A percentile compares a stretch with the other conserved stretches of the same genome.
Evolutionary conservation across 2,113 vertebrate genomes (phyloP).

Genomic region (Hypanus sabinus): DNA sequence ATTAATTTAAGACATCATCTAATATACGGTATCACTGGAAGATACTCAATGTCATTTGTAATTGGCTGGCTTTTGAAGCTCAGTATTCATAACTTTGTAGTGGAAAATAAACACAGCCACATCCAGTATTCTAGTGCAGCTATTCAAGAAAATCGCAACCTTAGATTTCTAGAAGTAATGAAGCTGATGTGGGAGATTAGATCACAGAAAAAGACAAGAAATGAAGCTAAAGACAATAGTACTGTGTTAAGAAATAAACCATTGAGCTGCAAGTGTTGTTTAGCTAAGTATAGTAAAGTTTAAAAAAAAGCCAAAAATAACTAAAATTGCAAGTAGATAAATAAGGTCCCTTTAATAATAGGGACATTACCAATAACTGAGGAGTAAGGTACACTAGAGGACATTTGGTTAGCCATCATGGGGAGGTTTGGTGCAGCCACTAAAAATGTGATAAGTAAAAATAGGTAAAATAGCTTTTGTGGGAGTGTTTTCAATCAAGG

Average conservation of each 20-base stretch:
- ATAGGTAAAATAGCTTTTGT: background rate
- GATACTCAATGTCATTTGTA: background rate
- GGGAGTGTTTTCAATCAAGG: background rate
- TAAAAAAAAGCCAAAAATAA: background rate
- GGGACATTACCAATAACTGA: too few species aligned
- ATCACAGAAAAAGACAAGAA: background rate
- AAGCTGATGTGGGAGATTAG: background rate
- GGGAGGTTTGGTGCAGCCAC: background rate
- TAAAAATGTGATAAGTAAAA: background rate
- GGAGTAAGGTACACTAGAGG: background rate
- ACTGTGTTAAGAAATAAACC: background rate
- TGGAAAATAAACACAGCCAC: background rate
- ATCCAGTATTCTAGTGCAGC: background rate
- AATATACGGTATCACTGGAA: too few species aligned
- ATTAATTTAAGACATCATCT: too few species aligned
- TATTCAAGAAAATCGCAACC: background rate
- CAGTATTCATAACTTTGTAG: background rate
- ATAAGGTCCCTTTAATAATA: too few species aligned
- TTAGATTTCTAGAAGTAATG: background rate
- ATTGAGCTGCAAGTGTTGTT: slow-evolving; percentile 1
- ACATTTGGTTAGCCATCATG: background rate
- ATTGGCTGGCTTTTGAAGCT: background rate
- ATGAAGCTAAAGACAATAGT: background rate
- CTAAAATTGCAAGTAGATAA: background rate
- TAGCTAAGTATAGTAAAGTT: background rate